Evolutionary conservation across 30 jellyfish, hydroid and myxozoan genomes (phyloP).

Genomic region (Cassiopea xamachana): DNA sequence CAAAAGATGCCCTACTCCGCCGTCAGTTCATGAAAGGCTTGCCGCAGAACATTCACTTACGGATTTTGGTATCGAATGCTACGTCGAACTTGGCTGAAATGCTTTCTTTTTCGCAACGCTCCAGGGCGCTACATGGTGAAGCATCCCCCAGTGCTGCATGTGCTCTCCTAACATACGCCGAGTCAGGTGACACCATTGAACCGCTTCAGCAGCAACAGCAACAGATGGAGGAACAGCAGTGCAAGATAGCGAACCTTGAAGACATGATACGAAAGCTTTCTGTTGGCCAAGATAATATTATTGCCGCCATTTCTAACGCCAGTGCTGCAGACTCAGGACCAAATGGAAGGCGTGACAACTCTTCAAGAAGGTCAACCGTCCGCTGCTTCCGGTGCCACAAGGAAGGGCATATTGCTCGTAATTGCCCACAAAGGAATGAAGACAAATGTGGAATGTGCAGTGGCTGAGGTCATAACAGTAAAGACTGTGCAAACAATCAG

Average conservation of each 20-base stretch:
- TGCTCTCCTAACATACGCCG: slow-evolving; percentile 4
- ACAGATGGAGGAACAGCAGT: slow-evolving; percentile 9
- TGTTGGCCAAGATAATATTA: slow-evolving; percentile 3
- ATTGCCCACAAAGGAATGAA: slow-evolving; percentile 3
- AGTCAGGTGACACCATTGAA: slow-evolving; percentile 12
- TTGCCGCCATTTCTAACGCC: slow-evolving; percentile 1
- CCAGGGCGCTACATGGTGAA: not conserved
- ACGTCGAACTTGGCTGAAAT: not conserved
- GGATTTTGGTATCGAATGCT: not conserved
- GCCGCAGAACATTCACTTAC: not conserved
- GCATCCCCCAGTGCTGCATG: slow-evolving; percentile 14
- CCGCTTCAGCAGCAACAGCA: slow-evolving; percentile 13
- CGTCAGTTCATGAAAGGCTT: slow-evolving; percentile 7
- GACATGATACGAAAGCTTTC: slow-evolving; percentile 11
- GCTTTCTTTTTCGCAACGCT: slow-evolving; percentile 15
- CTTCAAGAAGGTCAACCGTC: not conserved
- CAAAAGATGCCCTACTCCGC: slow-evolving; percentile 15
- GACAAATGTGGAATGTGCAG: slow-evolving; percentile 3
- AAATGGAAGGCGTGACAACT: slow-evolving; percentile 4
- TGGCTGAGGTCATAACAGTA: slow-evolving; percentile 6
- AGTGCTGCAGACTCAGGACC: slow-evolving; percentile 3
- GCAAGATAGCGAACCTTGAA: slow-evolving; percentile 7
- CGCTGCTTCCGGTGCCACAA: slow-evolving; percentile 10
- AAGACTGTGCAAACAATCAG: not conserved
- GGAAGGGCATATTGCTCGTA: slow-evolving; percentile 13